phyloP scores from a whole-genome alignment of 2,888 invertebrate genomes.

The Campaea margaritaria region DNA sequence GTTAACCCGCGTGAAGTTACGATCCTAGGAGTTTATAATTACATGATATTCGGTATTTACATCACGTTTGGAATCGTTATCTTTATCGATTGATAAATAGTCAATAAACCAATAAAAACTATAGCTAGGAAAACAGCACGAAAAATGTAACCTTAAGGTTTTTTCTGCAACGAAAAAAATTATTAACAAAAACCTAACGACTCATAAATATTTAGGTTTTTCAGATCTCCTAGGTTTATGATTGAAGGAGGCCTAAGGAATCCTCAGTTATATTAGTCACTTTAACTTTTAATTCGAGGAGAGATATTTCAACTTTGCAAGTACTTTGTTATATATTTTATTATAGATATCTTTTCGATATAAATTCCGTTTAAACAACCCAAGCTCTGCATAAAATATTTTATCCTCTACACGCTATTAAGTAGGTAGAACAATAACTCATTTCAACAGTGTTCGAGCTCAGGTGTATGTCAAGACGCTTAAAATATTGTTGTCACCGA shows the following conservation, averaged over 20 bases:
- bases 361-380: neutral
- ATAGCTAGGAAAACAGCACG: no score
- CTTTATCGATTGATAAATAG: conserved; percentile 2
- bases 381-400: conserved; percentile 6
- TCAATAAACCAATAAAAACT: neutral
- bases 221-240: no score
- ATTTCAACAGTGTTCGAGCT: conserved; percentile 67
- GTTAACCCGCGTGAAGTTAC: neutral
- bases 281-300: no score
- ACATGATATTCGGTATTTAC: neutral
- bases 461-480: conserved; percentile 71
- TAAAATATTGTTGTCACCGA: conserved; percentile 76
- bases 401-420: conserved; percentile 21
- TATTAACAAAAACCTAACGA: no score
- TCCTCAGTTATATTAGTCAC: no score
- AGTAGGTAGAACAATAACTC: conserved; percentile 61
- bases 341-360: neutral
- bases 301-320: no score
- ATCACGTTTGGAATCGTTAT: conserved; percentile 2
- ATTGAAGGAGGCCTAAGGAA: no score
- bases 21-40: neutral
- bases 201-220: no score
- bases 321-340: no score
- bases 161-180: no score
- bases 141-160: no score